Percentiles rank a stretch among this genome's conserved stretches.
Evolutionary conservation across 2,113 vertebrate genomes (phyloP).

Genomic region (mouse (Mus musculus)): DNA sequence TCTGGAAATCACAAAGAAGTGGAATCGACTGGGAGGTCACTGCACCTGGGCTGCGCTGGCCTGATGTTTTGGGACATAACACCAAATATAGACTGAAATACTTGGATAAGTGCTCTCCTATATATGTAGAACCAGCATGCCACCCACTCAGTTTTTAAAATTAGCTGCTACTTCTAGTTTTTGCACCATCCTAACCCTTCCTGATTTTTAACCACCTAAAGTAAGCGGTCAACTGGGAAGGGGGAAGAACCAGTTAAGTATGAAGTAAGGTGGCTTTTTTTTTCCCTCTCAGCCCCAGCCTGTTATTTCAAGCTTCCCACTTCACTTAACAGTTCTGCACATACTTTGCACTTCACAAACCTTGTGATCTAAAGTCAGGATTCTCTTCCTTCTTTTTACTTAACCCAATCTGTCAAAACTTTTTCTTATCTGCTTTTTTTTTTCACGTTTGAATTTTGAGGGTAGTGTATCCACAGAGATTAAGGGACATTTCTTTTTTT

Average conservation of each 20-base stretch:
- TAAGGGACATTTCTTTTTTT: neutral
- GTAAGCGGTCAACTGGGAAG: neutral
- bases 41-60: constrained; percentile 4
- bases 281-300: neutral
- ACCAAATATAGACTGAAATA: constrained; percentile 40
- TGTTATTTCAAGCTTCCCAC: constrained; percentile 9
- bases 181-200: neutral
- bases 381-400: neutral
- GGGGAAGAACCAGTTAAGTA: neutral
- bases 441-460: neutral
- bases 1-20: neutral
- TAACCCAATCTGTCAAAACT: neutral
- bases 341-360: neutral
- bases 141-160: constrained; percentile 28
- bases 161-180: neutral
- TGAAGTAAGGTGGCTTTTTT: neutral
- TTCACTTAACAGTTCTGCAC: neutral
- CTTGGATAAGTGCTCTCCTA: constrained; percentile 21
- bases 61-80: neutral
- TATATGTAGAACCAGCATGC: neutral
- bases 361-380: neutral
- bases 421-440: neutral
- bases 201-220: neutral
- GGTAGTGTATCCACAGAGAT: neutral
- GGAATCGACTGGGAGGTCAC: neutral